A percentile compares a stretch with the other conserved stretches of the same genome.
phyloP scores from a whole-genome alignment of 2,888 invertebrate species.

The Heliconius cydno region DNA sequence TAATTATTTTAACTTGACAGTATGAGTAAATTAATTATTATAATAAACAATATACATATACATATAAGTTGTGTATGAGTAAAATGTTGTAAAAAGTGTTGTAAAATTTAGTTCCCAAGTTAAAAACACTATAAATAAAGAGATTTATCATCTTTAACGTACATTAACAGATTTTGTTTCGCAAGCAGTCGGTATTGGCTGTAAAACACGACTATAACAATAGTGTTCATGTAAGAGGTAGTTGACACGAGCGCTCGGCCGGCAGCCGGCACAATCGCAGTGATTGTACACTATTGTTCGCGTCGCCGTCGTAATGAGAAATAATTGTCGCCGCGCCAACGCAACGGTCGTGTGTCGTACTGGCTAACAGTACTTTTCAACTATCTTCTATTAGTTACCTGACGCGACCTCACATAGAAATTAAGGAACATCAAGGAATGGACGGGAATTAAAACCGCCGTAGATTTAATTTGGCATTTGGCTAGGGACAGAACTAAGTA shows the following conservation, averaged over 20 bases:
- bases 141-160: not conserved
- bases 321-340: constrained; percentile 58
- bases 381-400: constrained; percentile 52
- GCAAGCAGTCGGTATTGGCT: constrained; percentile 68
- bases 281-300: constrained; percentile 78
- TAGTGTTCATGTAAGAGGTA: constrained; percentile 72
- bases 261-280: constrained; percentile 66
- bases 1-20: constrained; percentile 61
- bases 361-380: constrained; percentile 62
- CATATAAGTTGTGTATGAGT: not conserved
- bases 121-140: not conserved
- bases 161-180: constrained; percentile 66
- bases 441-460: no score
- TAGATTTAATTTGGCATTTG: no score
- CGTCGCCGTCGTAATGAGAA: constrained; percentile 59
- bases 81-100: no score
- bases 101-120: not conserved
- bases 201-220: constrained; percentile 77
- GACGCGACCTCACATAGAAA: constrained; percentile 43
- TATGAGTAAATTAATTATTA: constrained; percentile 60
- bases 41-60: not conserved
- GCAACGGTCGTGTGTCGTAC: constrained; percentile 59
- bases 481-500: no score
- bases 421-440: no score
- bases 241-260: constrained; percentile 69